Percentiles rank a stretch among this genome's conserved stretches.
Evolutionary conservation across 1,140 invertebrate species (phyloP).

Genomic region (Reticulitermes speratus): DNA sequence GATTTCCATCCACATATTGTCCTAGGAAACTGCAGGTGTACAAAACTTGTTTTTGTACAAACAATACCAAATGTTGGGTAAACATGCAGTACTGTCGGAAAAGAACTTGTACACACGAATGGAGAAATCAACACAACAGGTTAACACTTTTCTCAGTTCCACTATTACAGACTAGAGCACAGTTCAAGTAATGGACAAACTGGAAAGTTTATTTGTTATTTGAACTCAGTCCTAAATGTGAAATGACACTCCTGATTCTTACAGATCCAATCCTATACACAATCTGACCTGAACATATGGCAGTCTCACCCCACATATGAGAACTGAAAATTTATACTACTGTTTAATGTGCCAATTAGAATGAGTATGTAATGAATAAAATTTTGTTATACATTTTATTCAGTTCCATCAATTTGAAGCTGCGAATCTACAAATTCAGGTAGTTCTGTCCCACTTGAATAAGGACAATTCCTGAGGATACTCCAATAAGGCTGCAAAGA

Average conservation of each 20-base stretch:
- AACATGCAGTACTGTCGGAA: no score
- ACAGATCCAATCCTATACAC: no score
- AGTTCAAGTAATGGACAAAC: neutral
- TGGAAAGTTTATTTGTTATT: neutral
- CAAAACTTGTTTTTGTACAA: no score
- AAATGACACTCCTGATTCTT: neutral
- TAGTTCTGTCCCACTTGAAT: neutral
- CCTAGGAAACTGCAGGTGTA: no score
- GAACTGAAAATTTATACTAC: neutral
- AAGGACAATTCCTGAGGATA: neutral
- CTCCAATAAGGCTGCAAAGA: neutral
- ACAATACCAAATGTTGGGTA: no score
- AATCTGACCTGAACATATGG: no score
- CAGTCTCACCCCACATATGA: neutral
- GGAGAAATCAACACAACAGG: no score
- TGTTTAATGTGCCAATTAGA: neutral
- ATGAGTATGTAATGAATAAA: neutral
- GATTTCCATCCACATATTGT: no score
- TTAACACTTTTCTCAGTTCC: neutral
- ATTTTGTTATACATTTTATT: neutral
- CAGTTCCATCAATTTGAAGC: neutral
- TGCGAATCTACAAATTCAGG: neutral
- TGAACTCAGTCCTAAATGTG: neutral
- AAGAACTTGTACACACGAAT: no score
- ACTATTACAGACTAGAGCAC: neutral